Evolutionary conservation across 2,888 invertebrate genomes (phyloP), one percentile per base, ranked within the genome.

Genomic region (Limnephilus rhombicus): DNA sequence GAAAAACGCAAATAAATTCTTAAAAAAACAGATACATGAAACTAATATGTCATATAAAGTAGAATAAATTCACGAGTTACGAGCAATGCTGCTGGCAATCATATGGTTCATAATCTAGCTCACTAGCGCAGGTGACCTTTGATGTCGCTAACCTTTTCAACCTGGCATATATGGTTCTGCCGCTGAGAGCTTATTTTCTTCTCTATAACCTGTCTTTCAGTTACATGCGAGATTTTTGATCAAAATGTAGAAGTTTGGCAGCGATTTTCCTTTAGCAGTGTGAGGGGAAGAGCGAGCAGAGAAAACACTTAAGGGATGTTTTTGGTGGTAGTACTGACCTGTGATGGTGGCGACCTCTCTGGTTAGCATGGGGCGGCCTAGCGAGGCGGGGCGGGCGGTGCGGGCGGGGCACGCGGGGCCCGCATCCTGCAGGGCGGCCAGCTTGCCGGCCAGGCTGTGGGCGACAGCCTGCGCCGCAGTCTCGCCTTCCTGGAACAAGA

Each of bases 401-500:
- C 49, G 49, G 49, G 96, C 96, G 96, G 53, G 53, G 97, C 97
- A 96, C 96, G 97, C 97, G 96, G 97, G 97, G 96, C 97, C 97
- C 96, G 95, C 97, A 97, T 97, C 97, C 97, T 97, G 97, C 96
- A 97, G 97, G 97, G 97, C 97, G 97, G 98, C 98, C 98, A 98
- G 98, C 96, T 98, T 97, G 97, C 97, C 97, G 96, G 96, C 94
- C 94, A 95, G 94, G 95, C 92, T 93, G 92, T 91, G 92, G 95
- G 95, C 95, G 95, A 95, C 95, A 94, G 95, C 94, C 94, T 94
- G 94, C 94, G 95, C 95, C 95, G 95, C 95, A 95, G 34, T 90
- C 89, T 95, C 95, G 94, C 95, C 95, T 94, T 95, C 95, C 95
- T 95, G 93, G 90, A 94, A 94, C 87, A 85, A 37, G 37, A 89